Base-by-base conservation (phyloP, 2,888 invertebrate genomes). In the Malthinus flaveolus region DNA sequence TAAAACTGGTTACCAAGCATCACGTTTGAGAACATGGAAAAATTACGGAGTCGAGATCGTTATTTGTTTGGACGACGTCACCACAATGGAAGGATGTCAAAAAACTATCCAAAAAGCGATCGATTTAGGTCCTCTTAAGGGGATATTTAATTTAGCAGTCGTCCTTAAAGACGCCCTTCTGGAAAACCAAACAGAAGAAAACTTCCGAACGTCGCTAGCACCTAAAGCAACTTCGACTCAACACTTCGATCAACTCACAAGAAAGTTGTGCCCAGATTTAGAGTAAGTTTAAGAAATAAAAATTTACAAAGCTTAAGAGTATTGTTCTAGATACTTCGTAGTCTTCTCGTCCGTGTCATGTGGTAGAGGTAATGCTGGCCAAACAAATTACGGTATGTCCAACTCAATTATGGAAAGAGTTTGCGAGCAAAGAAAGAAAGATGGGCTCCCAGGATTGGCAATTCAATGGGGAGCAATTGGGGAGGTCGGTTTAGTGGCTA, bases 401-500 rank as follows among this genome's bases (percentile, higher is more conserved):
- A 96, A 95, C 80, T 93, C 93, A 0, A 84, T 90, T 3, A 93
- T 95, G 93, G 94, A 95, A 77, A 84, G 93, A 64, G 87, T 95
- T 65, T 91, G 91, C 73, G 95, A 93, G 76, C 80, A 82, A 70
- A 84, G 93, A 63, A 81, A 81, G 69, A 78, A 77, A 53, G 85
- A 87, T 6, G 90, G 91, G 0, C 81, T 88, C 0, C 91, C 93
- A 1, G 95, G 84, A 0, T 77, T 93, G 59, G 95, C 95, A 1
- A 86, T 96, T 7, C 93, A 96, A 75, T 96, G 95, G 95, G 95
- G 96, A 34, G 95, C 94, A 34, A 85, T 96, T 49, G 96, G 94
- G 49, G 95, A 96, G 77, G 87, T 83, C 10, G 90, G 90, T 34
- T 79, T 89, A 6, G 84, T 89, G 2, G 83, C 87, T 11, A 86